A percentile compares a stretch with the other conserved stretches of the same genome.
phyloP scores from a whole-genome alignment of 2,113 vertebrate genomes.

The Ranitomeya imitator region DNA sequence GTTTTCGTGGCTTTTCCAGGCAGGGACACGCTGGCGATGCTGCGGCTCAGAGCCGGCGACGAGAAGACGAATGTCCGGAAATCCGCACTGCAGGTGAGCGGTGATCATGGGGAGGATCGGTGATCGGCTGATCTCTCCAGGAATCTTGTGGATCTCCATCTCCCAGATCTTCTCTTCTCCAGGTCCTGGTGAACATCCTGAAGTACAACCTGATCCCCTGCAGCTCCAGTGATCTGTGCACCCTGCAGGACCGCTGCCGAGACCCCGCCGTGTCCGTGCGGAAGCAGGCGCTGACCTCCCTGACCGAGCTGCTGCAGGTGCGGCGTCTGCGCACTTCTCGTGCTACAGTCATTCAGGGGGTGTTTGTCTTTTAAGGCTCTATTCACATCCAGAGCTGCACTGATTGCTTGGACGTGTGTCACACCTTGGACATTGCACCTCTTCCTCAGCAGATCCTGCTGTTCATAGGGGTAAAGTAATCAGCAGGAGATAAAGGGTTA shows the following conservation, averaged over 20 bases:
- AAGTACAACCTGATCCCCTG: constrained; percentile 74
- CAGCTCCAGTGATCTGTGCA: constrained; percentile 72
- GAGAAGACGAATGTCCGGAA: constrained; percentile 87
- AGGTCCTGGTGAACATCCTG: constrained; percentile 85
- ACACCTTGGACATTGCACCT: too few relatives aligned
- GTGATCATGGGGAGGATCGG: neutral
- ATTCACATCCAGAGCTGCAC: too few relatives aligned
- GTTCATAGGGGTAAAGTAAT: too few relatives aligned
- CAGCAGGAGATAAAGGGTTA: too few relatives aligned
- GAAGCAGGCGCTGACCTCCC: constrained; percentile 86
- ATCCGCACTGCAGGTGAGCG: constrained; percentile 86
- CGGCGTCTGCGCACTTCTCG: too few relatives aligned
- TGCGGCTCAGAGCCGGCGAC: constrained; percentile 77
- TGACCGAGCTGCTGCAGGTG: constrained; percentile 88
- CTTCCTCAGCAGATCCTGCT: too few relatives aligned
- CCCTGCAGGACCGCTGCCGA: constrained; percentile 84
- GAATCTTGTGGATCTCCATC: neutral
- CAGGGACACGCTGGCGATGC: constrained; percentile 75
- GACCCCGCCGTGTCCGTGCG: constrained; percentile 88
- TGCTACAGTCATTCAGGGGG: too few relatives aligned
- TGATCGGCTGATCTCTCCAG: neutral
- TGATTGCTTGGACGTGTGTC: too few relatives aligned
- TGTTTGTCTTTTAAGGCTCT: too few relatives aligned
- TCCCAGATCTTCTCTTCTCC: neutral
- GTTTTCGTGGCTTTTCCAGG: constrained; percentile 64